Conservation (phyloP, 1,140 invertebrate species). For the Cylas formicarius region DNA sequence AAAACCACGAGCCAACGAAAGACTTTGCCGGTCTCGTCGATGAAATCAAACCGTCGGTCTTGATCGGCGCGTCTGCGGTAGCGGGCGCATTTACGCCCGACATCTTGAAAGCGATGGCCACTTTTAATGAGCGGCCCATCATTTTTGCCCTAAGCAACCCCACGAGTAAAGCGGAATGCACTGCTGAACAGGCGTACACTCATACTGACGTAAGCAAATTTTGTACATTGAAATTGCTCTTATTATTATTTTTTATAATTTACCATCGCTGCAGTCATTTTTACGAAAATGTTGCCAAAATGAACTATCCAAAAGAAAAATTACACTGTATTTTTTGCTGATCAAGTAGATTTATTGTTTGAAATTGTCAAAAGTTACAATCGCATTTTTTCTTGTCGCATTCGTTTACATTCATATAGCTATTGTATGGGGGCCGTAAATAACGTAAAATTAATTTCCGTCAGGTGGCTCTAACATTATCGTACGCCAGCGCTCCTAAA, state of each 20-base stretch:
- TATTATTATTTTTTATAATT: constrained; percentile 1
- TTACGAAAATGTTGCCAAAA: too few species aligned
- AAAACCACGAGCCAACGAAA: constrained; percentile 70
- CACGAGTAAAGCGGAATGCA: constrained; percentile 93
- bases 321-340: too few species aligned
- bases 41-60: constrained; percentile 72
- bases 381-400: too few species aligned
- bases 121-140: constrained; percentile 78
- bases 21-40: constrained; percentile 71
- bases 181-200: constrained; percentile 84
- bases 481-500: too few species aligned
- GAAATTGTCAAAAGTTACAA: too few species aligned
- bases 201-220: constrained; percentile 64
- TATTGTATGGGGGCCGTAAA: too few species aligned
- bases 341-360: too few species aligned
- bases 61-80: constrained; percentile 86
- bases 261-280: too few species aligned
- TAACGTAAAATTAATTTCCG: too few species aligned
- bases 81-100: constrained; percentile 81
- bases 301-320: too few species aligned
- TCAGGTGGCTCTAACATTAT: too few species aligned
- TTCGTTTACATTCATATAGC: too few species aligned
- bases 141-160: constrained; percentile 96
- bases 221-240: not conserved
- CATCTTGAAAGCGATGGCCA: constrained; percentile 78